Evolutionary conservation across 2,888 invertebrate species (phyloP), one percentile per base, ranked within the genome.

Genomic region (Zaprionus bogoriensis): DNA sequence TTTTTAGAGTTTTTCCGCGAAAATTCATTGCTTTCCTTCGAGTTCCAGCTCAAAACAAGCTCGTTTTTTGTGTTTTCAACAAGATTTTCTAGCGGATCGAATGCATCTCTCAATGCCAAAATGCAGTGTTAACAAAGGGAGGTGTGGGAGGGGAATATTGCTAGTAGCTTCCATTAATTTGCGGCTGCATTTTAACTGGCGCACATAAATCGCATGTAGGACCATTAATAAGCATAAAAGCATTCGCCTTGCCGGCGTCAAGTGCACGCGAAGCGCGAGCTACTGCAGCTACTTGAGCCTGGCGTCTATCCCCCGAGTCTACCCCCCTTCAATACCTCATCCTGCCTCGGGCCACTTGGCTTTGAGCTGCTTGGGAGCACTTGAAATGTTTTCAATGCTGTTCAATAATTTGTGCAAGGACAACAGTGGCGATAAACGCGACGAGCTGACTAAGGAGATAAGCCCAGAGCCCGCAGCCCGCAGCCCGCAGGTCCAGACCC

Each of bases 361-460:
- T 66, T 57, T 62, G 65, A 61, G 77, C 71, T 66, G 60, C 63
- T 59, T 57, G 44, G 14, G 14, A 36, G 61, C 79, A 77, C 82
- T 82, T 74, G 66, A 83, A 85, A 76, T 87, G 84, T 86, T 86
- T 87, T 84, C 82, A 84, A 84, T 84, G 87, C 84, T 84, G 85
- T 84, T 84, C 84, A 84, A 84, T 84, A 87, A 87, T 81, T 78
- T 77, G 68, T 58, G 65, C 65, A 80, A 73, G 74, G 74, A 84
- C 75, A 69, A 67, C 64, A 58, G 61, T 58, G 57, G 53, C 41
- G 61, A 63, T 44, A 22, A 63, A 32, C 51, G 38, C 55, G 58
- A 51, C 59, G 47, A 51, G 61, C 74, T 74, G 75, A 69, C 70
- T 59, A 32, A 64, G 20, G 69, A 64, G 65, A 60, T 60, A 51